A percentile compares a stretch with the other conserved stretches of the same genome.
phyloP scores from a whole-genome alignment of 1,140 invertebrate species.

The Atta colombica region DNA sequence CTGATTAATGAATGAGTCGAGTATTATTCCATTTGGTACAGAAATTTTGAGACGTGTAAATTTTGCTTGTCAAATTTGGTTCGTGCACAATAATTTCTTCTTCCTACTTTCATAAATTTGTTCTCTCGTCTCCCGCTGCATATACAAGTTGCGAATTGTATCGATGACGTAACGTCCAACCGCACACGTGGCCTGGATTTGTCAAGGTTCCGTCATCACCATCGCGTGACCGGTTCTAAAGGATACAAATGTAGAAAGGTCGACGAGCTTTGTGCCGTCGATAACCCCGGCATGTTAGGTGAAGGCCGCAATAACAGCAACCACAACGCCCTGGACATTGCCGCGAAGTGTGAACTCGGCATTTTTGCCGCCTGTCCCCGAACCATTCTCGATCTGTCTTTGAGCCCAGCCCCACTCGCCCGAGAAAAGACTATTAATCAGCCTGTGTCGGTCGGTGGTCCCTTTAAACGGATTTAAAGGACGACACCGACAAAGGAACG shows the following conservation, averaged over 20 bases:
- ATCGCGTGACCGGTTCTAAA: slow-evolving; percentile 60
- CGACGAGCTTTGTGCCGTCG: slow-evolving; percentile 57
- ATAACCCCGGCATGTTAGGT: slow-evolving; percentile 48
- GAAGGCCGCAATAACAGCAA: slow-evolving; percentile 56
- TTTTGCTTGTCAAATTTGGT: background rate
- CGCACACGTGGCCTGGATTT: slow-evolving; percentile 46
- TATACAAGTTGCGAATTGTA: slow-evolving; percentile 31
- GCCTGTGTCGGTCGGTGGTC: slow-evolving; percentile 81
- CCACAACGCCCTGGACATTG: slow-evolving; percentile 53
- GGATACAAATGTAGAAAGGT: slow-evolving; percentile 53
- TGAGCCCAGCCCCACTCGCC: slow-evolving; percentile 73
- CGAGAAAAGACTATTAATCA: slow-evolving; percentile 81
- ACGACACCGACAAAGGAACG: slow-evolving; percentile 80
- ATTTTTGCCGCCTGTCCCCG: slow-evolving; percentile 80
- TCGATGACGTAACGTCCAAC: slow-evolving; percentile 32
- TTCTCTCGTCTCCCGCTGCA: background rate
- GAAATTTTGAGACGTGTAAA: background rate
- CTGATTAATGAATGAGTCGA: slow-evolving; percentile 9
- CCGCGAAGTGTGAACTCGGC: slow-evolving; percentile 78
- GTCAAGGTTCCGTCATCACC: slow-evolving; percentile 57
- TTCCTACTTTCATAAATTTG: slow-evolving; percentile 44
- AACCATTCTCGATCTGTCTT: slow-evolving; percentile 83
- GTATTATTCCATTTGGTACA: background rate
- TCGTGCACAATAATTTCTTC: background rate
- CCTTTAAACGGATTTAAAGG: slow-evolving; percentile 82